Base-by-base conservation (phyloP, 1,140 invertebrate genomes). In the Magallana gigas region DNA sequence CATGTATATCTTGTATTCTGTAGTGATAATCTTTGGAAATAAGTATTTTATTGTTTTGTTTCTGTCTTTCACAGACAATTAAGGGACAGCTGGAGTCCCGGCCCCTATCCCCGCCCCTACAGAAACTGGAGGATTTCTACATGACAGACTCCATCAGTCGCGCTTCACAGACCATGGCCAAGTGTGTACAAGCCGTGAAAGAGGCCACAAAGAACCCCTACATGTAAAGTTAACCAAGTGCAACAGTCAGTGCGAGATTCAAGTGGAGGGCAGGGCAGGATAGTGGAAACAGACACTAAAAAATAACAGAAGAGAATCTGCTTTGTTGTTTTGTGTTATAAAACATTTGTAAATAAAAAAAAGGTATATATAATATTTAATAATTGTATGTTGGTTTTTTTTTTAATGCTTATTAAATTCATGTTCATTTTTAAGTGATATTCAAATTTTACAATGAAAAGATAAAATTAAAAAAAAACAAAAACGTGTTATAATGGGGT, bases 111-210 rank as follows among this genome's bases (percentile, higher is more conserved):
- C 96, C 99, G 0, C 96, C 97, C 90, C 96, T 97, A 86, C 97
- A 97, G 93, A 95, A 84, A 9, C 88, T 99, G 59, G 97, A 98
- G 94, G 98, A 99, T 94, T 99, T 98, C 95, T 99, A 98, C 95
- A 99, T 99, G 98, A 99, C 99, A 11, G 98, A 99, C 95, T 95
- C 97, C 8, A 98, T 99, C 92, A 98, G 97, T 87, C 96, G 99
- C 93, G 98, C 99, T n/a, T 99, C 99, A 16, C 97, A 97, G 87
- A 99, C 98, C 57, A 99, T 99, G 99, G 98, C 99, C 48, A 99
- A 99, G 95, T 99, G 99, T 95, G 97, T 99, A 80, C 97, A 98
- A 93, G 98, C 98, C 60, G 89, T 90, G 9, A 87, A 84, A n/a
- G 92, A 93, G 16, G 90, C 92, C 29, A 90, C 92, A 36, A 87